Base-by-base conservation (phyloP, 2,113 vertebrate genomes). In the Hoplias malabaricus region DNA sequence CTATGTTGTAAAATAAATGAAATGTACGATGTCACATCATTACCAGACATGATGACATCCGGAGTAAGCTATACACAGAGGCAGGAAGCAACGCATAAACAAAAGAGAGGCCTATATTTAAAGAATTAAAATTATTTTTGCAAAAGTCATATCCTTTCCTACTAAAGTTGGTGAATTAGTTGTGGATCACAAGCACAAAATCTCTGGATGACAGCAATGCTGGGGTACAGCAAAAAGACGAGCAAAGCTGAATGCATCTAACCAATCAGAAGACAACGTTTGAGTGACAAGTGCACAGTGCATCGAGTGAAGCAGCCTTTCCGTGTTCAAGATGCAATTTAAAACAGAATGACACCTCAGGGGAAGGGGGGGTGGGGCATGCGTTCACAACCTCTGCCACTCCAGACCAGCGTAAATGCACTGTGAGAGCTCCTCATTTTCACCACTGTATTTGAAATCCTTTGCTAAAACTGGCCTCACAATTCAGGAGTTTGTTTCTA, bases 31-130 rank as follows among this genome's bases (percentile, higher is more conserved):
- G 69, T 72, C 19, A 36, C 27, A 36, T 72, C 59, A 34, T 48
- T 57, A 19, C 19, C 16, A 57, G 6, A 40, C 54, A 62, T 77
- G 53, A 77, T 59, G 38, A 69, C 57, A 71, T 56, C 7, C 40
- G 25, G 48, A 31, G 65, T 53, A 74, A 68, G 36, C 40, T n/a
- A 11, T 59, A 53, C 6, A 59, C 40, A 46, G 13, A 43, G 19
- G 1, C 19, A 38, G 53, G 2, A 40, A 42, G 33, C 67, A 9
- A 65, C 21, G 6, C 29, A 69, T 3, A 69, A 71, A 27, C 29
- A 54, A 36, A 67, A 34, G 31, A 5, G 8, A 54, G 29, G 54
- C 33, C 33, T 67, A 10, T 36, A 21, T 77, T 54, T 5, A 34
- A 23, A 13, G 53, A 29, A 36, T 38, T 59, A 12, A 21, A 42